A percentile compares a stretch with the other conserved stretches of the same genome.
Evolutionary conservation across 2,113 vertebrate genomes (phyloP).

Genomic region (Nansenia antarctica): DNA sequence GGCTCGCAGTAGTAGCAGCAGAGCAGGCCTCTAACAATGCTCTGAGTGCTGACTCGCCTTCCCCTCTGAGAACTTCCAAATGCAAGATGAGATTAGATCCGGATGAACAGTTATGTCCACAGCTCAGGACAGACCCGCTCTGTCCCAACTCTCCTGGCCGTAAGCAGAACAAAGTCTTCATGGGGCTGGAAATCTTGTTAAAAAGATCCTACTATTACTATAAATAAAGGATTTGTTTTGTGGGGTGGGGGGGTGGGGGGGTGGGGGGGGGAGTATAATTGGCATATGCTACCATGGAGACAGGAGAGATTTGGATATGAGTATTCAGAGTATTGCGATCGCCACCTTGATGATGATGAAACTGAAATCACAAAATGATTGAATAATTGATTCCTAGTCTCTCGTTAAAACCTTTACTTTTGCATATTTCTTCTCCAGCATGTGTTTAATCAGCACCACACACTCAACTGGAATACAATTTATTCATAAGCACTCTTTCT

Average conservation of each 20-base stretch:
- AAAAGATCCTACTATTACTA: conserved; percentile 57
- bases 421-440: background rate
- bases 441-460: background rate
- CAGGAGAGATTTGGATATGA: background rate
- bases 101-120: background rate
- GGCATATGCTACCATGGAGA: background rate
- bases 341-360: background rate
- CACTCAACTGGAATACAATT: background rate
- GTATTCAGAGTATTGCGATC: too few relatives aligned
- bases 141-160: background rate
- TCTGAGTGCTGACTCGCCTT: too few relatives aligned
- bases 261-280: background rate
- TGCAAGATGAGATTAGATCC: background rate
- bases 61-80: too few relatives aligned
- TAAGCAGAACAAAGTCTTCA: conserved; percentile 24
- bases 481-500: background rate
- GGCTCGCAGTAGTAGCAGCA: too few relatives aligned
- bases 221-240: too few relatives aligned
- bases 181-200: conserved; percentile 47
- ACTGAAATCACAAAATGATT: conserved; percentile 44
- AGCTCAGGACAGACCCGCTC: background rate
- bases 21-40: too few relatives aligned
- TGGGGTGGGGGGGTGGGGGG: background rate
- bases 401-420: background rate
- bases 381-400: conserved; percentile 56